Evolutionary conservation across 2,888 invertebrate species (phyloP).

Genomic region (Meiosimyza platycephala): DNA sequence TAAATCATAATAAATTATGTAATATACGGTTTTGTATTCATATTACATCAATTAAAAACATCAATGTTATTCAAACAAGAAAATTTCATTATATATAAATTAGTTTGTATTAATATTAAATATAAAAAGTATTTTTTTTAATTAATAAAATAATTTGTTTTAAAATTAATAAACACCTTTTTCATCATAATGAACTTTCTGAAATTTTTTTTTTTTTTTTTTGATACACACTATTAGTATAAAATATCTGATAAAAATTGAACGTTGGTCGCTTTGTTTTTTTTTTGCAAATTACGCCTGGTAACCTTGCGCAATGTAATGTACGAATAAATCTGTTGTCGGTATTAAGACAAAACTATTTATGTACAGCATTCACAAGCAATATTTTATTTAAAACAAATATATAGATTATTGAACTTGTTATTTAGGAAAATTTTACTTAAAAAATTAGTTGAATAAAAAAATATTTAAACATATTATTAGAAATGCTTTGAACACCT

Average conservation of each 20-base stretch:
- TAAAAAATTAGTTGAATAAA: slow-evolving; percentile 37
- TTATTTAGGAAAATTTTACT: slow-evolving; percentile 34
- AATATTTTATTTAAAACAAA: slow-evolving; percentile 25
- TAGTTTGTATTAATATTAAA: too few species aligned
- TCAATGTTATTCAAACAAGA: slow-evolving; percentile 24
- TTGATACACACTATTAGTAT: too few species aligned
- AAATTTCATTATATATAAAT: slow-evolving; percentile 4
- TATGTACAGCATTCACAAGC: slow-evolving; percentile 40
- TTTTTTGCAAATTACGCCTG: background rate
- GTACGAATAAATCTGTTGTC: slow-evolving; percentile 5
- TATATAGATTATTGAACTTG: slow-evolving; percentile 8
- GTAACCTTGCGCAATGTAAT: background rate
- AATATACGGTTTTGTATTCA: background rate
- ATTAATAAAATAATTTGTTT: too few species aligned
- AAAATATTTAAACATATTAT: slow-evolving; percentile 38
- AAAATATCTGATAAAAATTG: too few species aligned
- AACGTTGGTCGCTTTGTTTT: too few species aligned
- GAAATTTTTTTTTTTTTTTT: too few species aligned
- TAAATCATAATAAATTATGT: background rate
- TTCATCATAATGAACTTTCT: too few species aligned
- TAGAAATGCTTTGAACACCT: background rate
- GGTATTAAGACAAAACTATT: slow-evolving; percentile 15
- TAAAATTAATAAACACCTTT: too few species aligned
- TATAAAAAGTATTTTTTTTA: too few species aligned
- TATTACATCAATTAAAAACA: slow-evolving; percentile 26